These are phyloP conservation scores for Laticauda laticaudata DNA, from an alignment of 2,113 vertebrate species.

Conservation along the genomic window DNA sequence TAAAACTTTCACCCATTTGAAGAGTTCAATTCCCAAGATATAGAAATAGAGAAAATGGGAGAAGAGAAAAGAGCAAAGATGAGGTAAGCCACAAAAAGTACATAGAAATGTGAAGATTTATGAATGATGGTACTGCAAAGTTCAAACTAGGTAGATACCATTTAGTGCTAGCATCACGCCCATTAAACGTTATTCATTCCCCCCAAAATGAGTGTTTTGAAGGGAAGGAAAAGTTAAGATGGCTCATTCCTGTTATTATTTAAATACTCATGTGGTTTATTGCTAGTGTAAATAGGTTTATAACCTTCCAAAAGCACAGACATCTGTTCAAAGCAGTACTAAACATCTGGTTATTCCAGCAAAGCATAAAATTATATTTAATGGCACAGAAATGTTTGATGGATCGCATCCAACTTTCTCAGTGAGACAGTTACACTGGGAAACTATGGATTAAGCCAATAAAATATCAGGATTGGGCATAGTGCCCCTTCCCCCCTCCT, in stretches of 20 bases:
- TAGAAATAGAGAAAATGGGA: background rate
- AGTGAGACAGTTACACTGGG: slow-evolving; percentile 63
- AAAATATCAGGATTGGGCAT: slow-evolving; percentile 51
- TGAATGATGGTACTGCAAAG: background rate
- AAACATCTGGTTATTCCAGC: slow-evolving; percentile 76
- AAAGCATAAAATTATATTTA: slow-evolving; percentile 75
- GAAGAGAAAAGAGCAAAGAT: background rate
- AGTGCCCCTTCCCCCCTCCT: slow-evolving; percentile 27
- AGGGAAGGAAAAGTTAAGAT: slow-evolving; percentile 44
- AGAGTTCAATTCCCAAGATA: background rate
- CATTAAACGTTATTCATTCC: slow-evolving; percentile 10
- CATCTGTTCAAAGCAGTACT: slow-evolving; percentile 69
- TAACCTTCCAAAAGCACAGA: slow-evolving; percentile 64
- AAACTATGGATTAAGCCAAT: slow-evolving; percentile 53
- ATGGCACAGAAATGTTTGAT: slow-evolving; percentile 70
- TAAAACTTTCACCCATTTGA: background rate
- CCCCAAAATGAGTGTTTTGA: slow-evolving; percentile 34
- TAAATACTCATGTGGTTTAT: slow-evolving; percentile 61
- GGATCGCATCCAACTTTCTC: slow-evolving; percentile 65
- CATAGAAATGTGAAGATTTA: background rate
- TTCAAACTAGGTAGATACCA: background rate
- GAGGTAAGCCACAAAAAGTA: background rate
- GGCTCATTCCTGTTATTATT: slow-evolving; percentile 53
- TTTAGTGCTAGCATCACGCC: background rate
- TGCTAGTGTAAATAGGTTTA: slow-evolving; percentile 68